phyloP scores from a whole-genome alignment of 1,140 invertebrate genomes.

The Drosophila saltans region DNA sequence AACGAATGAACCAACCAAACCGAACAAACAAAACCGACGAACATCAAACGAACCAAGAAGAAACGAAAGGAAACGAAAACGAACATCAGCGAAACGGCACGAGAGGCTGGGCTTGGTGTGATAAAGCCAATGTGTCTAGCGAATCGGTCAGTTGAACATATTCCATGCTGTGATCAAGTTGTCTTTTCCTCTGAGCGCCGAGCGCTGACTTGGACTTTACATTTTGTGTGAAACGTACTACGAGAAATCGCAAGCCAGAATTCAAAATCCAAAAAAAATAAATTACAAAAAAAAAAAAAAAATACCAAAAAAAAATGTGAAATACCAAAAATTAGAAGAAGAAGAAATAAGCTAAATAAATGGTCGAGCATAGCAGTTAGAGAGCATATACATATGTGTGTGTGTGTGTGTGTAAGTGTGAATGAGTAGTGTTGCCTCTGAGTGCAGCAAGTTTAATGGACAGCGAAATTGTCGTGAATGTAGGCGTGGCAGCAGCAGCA shows the following conservation, averaged over 20 bases:
- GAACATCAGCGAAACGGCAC: too few species aligned
- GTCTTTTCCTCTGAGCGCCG: slow-evolving; percentile 80
- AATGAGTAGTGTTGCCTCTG: background rate
- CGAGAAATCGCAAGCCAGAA: slow-evolving; percentile 56
- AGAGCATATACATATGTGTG: slow-evolving; percentile 22
- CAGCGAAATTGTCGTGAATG: slow-evolving; percentile 53
- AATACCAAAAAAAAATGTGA: background rate
- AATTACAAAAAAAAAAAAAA: background rate
- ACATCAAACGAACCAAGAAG: background rate
- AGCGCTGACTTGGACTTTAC: slow-evolving; percentile 73
- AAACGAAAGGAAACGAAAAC: background rate
- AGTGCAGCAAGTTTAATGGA: slow-evolving; percentile 54
- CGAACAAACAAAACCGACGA: slow-evolving; percentile 9
- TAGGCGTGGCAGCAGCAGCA: slow-evolving; percentile 59
- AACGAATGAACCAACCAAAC: slow-evolving; percentile 19
- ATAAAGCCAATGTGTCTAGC: slow-evolving; percentile 53
- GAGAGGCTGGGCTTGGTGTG: slow-evolving; percentile 51
- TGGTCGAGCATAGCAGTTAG: slow-evolving; percentile 32
- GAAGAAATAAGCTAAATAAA: slow-evolving; percentile 30
- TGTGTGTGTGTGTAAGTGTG: slow-evolving; percentile 22
- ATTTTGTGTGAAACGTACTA: slow-evolving; percentile 53
- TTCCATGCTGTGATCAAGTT: slow-evolving; percentile 81
- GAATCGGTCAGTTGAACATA: slow-evolving; percentile 79
- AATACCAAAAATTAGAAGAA: slow-evolving; percentile 3
- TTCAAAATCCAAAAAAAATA: slow-evolving; percentile 17